Conservation (phyloP, 1,140 invertebrate genomes). For the Manduca sexta region DNA sequence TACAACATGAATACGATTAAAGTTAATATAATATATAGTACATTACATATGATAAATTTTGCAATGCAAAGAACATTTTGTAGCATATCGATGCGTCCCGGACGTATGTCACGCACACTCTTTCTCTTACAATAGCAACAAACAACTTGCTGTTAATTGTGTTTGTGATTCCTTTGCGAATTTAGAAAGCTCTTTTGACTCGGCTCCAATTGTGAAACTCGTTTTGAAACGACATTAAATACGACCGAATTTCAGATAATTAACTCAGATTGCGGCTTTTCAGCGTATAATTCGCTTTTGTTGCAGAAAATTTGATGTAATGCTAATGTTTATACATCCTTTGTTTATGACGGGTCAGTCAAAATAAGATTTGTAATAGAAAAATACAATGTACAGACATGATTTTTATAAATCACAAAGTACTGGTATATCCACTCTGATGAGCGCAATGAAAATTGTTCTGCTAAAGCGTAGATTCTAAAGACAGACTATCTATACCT, state of each 20-base stretch:
- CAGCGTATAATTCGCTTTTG: conserved; percentile 54
- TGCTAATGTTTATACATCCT: conserved; percentile 12
- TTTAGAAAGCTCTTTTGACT: conserved; percentile 64
- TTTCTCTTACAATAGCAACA: conserved; percentile 50
- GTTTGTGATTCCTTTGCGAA: conserved; percentile 66
- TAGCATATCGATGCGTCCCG: conserved; percentile 15
- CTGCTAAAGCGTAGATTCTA: no score
- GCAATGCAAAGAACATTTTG: no score
- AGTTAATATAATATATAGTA: no score
- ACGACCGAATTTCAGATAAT: conserved; percentile 66
- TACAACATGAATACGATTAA: no score
- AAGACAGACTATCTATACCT: no score
- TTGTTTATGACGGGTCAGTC: no score
- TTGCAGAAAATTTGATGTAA: conserved; percentile 49
- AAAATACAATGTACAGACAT: no score
- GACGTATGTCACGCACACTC: conserved; percentile 43
- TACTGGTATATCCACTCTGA: no score
- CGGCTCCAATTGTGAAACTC: conserved; percentile 61
- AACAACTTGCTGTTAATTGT: conserved; percentile 63
- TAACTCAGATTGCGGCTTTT: conserved; percentile 66
- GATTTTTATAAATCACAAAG: no score
- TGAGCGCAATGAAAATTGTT: no score
- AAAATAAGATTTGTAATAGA: no score
- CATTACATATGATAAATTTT: no score
- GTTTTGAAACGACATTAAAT: conserved; percentile 64